Base-by-base conservation (phyloP, 2,888 invertebrate genomes). In the Ditula angustiorana region DNA sequence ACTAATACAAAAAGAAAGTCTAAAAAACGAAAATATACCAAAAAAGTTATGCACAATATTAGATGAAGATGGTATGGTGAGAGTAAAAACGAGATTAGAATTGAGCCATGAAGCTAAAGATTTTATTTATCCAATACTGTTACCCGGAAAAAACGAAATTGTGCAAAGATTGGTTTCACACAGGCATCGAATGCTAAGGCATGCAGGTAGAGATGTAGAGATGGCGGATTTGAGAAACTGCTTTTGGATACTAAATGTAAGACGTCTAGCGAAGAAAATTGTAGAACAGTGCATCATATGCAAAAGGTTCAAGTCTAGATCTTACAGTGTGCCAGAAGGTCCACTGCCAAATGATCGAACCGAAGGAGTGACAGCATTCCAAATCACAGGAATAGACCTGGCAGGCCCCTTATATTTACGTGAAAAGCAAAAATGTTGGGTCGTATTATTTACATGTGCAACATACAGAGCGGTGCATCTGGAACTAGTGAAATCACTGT, bases 401-500 rank as follows among this genome's bases (percentile, higher is more conserved):
- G 57, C 57, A 1, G 57, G 57, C 2, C 57, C 57, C 3, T 11
- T 57, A 28, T 46, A 44, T n/a, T 26, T 44, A 19, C 8, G 5
- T 10, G 44, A 44, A 1, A 19, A 30, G 4, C 3, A 13, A 10
- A 57, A 57, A 11, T 57, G 44, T 10, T 57, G 46, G 57, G 44
- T 57, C 7, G 37, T 55, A 16, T 10, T 55, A 13, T 55, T 35
- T 55, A 55, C 55, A 28, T 55, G 55, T n/a, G 55, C 57, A 11
- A 44, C 46, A 23, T 57, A 57, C 19, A 26, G 57, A 19, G 46
- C 57, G 1, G 24, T 57, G 11, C 55, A 55, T 7, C 16, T 55
- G 24, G 55, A 55, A 24, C n/a, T 55, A 11, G 26, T 26, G 5
- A 24, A 35, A 5, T 55, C 55, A 5, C 19, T 55, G 13, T 23